A percentile compares a stretch with the other conserved stretches of the same genome.
Conservation (phyloP, 2,113 vertebrate genomes). For the Campylorhamphus procurvoides region DNA sequence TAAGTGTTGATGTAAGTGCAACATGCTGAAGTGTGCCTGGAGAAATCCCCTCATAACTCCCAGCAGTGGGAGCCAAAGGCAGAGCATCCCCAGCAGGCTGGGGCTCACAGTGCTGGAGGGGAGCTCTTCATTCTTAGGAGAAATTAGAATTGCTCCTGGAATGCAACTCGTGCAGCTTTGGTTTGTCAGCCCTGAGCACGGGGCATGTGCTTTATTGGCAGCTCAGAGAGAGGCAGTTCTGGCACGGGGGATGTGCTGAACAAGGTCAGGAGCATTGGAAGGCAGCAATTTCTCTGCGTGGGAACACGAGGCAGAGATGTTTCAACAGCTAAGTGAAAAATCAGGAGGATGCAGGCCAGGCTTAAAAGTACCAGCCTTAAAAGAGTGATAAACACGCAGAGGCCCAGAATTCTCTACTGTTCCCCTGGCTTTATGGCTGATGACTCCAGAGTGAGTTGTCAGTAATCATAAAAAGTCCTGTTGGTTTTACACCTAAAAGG, state of each 20-base stretch:
- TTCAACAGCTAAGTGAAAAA: neutral
- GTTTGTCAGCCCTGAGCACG: neutral
- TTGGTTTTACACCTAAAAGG: neutral
- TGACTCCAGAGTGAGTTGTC: neutral
- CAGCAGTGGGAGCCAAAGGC: neutral
- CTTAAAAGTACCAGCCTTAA: neutral
- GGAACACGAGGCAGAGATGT: neutral
- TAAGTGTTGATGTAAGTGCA: constrained; percentile 15
- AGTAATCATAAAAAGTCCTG: neutral
- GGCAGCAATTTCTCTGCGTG: neutral
- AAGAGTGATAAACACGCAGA: neutral
- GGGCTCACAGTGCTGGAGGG: neutral
- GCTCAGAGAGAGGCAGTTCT: neutral
- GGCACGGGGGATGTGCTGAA: neutral
- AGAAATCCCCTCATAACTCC: constrained; percentile 9
- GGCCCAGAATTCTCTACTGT: neutral
- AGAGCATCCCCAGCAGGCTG: neutral
- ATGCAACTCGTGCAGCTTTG: neutral
- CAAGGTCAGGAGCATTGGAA: constrained; percentile 8
- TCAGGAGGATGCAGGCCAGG: constrained; percentile 7
- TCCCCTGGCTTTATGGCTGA: neutral
- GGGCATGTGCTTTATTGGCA: neutral
- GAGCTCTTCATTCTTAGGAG: neutral
- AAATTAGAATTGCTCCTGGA: neutral
- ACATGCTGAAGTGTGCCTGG: neutral